phyloP scores from a whole-genome alignment of 2,797 vertebrate species.

The Tympanoctomys barrerae region DNA sequence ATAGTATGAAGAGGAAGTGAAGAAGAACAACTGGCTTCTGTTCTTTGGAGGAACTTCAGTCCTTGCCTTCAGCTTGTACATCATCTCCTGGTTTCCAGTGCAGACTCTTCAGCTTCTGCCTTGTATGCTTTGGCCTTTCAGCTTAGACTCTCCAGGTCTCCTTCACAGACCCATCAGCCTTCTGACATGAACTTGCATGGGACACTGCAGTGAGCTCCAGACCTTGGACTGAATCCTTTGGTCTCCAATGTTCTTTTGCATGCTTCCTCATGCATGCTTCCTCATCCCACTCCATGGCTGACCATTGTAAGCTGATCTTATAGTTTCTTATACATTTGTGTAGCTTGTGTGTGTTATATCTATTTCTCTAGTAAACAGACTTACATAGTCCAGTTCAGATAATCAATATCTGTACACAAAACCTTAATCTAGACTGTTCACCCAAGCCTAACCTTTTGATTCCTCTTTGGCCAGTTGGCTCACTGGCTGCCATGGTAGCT shows the following conservation, averaged over 20 bases:
- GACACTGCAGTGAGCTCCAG: neutral
- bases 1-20: neutral
- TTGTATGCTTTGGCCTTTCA: neutral
- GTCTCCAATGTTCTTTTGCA: neutral
- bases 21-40: neutral
- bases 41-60: neutral
- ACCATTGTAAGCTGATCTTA: neutral
- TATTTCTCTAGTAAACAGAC: neutral
- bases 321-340: neutral
- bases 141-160: neutral
- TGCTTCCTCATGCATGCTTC: neutral
- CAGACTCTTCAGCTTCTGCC: neutral
- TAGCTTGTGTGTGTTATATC: neutral
- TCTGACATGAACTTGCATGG: neutral
- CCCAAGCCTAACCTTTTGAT: neutral
- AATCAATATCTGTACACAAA: neutral
- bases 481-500: neutral
- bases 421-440: neutral
- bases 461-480: neutral
- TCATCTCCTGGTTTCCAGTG: neutral
- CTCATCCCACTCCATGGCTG: neutral
- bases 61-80: neutral
- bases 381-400: neutral
- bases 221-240: neutral
- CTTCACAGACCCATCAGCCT: neutral